Evolutionary conservation across 2,888 invertebrate genomes (phyloP), one percentile per base, ranked within the genome.

Genomic region (Apocheima hispidaria): DNA sequence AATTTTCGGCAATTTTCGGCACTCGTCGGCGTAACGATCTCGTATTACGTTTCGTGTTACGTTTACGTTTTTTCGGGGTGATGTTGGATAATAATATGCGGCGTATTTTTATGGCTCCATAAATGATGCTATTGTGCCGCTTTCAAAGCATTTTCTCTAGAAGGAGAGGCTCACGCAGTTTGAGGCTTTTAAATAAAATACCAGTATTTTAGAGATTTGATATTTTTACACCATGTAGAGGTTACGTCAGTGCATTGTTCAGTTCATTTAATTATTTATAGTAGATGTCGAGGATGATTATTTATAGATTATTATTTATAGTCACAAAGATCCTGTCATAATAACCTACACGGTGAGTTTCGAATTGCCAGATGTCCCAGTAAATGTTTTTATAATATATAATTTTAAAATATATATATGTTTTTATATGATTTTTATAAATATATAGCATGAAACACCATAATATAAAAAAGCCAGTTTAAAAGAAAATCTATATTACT

Each of bases 1-100:
- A 88, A 90, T 90, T 90, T 90, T 86, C 77, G 82, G 63, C 81
- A 81, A 82, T 79, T 82, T 83, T 83, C 83, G 77, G 50, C 73
- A 74, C 71, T 78, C 75, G 71, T 75, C 81, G 74, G 65, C 72
- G 72, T 74, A 77, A 77, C 70, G 75, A 77, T 75, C 72, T 70
- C 70, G 65, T 71, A 73, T 77, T 73, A 79, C 61, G 51, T 57
- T 20, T 4, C 54, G 50, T 68, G 68, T 70, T 72, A 70, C 51
- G 53, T 73, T 59, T 53, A 48, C 55, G 44, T 60, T 60, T 18
- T 50, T 35, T 52, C 36, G 49, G 36, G 12, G 54, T 59, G 52
- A 56, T 38, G 57, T 26, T 44, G 44, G 59, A 56, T 60, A 46
- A 60, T 61, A 48, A 35, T 52, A 48, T 33, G 41, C 43, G 48